These are phyloP conservation scores for Sebastes wilsoni DNA, from an alignment of 2,797 vertebrate genomes.

Conservation along the genomic window DNA sequence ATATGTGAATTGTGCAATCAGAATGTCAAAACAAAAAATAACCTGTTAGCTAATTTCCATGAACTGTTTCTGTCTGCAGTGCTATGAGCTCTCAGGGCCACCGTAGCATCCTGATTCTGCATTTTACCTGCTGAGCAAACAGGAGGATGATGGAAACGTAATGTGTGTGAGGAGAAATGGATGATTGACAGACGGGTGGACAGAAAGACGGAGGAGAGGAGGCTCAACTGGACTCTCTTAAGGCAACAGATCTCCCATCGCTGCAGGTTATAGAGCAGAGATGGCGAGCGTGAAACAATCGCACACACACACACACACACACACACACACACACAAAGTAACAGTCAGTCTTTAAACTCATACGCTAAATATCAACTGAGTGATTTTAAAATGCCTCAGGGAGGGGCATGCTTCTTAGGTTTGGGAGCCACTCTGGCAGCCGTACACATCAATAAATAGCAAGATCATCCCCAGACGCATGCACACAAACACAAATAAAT, in stretches of 20 bases:
- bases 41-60: not conserved
- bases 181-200: constrained; percentile 2
- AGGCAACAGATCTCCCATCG: constrained; percentile 60
- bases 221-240: constrained; percentile 53
- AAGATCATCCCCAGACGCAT: constrained; percentile 22
- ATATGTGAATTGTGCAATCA: not conserved
- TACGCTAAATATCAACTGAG: not conserved
- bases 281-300: constrained; percentile 12
- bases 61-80: not conserved
- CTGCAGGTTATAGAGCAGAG: constrained; percentile 32
- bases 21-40: not conserved
- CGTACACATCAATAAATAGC: constrained; percentile 9
- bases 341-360: constrained; percentile 17
- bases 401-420: constrained; percentile 40
- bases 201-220: constrained; percentile 46
- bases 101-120: not conserved
- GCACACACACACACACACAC: not conserved
- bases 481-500: constrained; percentile 21
- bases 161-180: not conserved
- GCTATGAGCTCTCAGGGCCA: not conserved
- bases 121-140: not conserved
- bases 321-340: not conserved
- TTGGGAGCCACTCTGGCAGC: not conserved
- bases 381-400: not conserved
- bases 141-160: not conserved